Percentiles rank a stretch among this genome's conserved stretches.
These are phyloP conservation scores for Osedax frankpressi DNA, from an alignment of 2,888 invertebrate genomes.

Conservation along the genomic window DNA sequence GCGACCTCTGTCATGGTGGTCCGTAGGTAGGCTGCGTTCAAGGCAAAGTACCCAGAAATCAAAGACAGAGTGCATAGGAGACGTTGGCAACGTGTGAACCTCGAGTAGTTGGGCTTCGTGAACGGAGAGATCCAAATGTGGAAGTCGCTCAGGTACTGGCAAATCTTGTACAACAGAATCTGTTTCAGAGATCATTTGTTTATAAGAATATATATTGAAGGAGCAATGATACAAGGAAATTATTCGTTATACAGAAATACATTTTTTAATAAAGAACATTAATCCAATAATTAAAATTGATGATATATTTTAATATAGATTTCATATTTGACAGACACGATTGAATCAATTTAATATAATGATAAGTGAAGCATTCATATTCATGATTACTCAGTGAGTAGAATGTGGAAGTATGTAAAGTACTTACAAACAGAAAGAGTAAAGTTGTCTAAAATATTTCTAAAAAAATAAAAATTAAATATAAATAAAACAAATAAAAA, in stretches of 20 bases:
- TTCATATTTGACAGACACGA: too few relatives aligned
- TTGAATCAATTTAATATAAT: too few relatives aligned
- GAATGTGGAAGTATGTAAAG: too few relatives aligned
- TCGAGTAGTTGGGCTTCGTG: constrained; percentile 38
- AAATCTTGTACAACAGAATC: constrained; percentile 40
- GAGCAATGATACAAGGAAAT: too few relatives aligned
- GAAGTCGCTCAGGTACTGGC: constrained; percentile 41
- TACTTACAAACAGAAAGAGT: too few relatives aligned
- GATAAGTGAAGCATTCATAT: too few relatives aligned
- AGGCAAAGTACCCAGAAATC: constrained; percentile 39
- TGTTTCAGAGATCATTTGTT: constrained; percentile 23
- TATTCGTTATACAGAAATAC: neutral
- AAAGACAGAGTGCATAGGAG: constrained; percentile 38
- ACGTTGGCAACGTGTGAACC: constrained; percentile 41
- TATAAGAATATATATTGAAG: too few relatives aligned
- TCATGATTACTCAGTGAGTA: too few relatives aligned
- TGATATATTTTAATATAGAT: neutral
- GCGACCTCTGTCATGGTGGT: constrained; percentile 29
- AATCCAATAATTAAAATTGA: neutral
- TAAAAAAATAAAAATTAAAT: too few relatives aligned
- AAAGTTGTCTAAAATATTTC: too few relatives aligned
- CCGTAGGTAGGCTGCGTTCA: constrained; percentile 38
- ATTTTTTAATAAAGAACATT: neutral
- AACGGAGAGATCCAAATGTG: constrained; percentile 41
- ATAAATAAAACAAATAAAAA: too few relatives aligned